Evolutionary conservation across 2,888 invertebrate genomes (phyloP), one percentile per base, ranked within the genome.

Genomic region (Helleia helle): DNA sequence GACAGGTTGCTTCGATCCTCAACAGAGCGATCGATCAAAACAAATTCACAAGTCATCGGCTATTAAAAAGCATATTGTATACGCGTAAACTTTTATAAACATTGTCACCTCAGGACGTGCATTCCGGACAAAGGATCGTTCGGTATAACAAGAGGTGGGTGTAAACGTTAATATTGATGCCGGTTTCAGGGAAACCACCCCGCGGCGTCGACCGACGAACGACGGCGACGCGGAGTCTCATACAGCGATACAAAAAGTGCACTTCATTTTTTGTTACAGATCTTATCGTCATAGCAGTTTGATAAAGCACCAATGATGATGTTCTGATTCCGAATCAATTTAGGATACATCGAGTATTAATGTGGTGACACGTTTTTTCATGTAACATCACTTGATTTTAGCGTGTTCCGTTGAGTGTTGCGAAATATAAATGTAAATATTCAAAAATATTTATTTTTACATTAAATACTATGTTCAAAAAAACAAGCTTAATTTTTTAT

Each of bases 41-140:
- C 74, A 81, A 83, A 81, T 83, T 84, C 83, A 83, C 84, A 73
- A 84, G 84, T 84, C 84, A 84, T 84, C 84, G 76, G 57, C 61
- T 74, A 59, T 75, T 71, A 76, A 80, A 79, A 79, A 79, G 71
- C 54, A 48, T 61, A 76, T 79, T 80, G 80, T 81, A 60, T 73
- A 73, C 69, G 68, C 69, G 72, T 73, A 71, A 75, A 79, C 60
- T 69, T 65, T 65, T 71, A 74, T 75, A 74, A 79, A 80, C 75
- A 83, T 80, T 83, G 84, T 83, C 84, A 77, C 80, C 75, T 75
- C 69, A 60, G 62, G 58, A 68, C 66, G 72, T 75, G 55, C 74
- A 76, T 73, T 57, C 61, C 65, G 59, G 59, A 83, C 81, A 83
- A 84, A 75, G 65, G 75, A 53, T 65, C 63, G 60, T 64, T 63